Base-by-base conservation (phyloP, 2,113 vertebrate genomes). In the Thunnus maccoyii region DNA sequence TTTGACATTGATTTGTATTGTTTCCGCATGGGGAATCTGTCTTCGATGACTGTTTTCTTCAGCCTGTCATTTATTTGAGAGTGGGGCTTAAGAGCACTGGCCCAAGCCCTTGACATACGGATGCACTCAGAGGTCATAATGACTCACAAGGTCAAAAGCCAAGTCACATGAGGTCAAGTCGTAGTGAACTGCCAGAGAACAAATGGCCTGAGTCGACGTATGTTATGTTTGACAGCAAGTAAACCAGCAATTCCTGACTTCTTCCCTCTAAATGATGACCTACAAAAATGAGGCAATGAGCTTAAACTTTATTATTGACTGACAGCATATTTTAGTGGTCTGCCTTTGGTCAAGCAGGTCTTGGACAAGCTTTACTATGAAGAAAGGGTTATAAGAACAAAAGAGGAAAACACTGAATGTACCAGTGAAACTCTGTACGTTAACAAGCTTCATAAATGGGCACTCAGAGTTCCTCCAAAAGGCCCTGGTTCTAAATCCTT, bases 71-170 rank as follows among this genome's bases (percentile, higher is more conserved):
- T 92, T 78, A 89, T 70, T 78, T 76, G 36, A 68, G 57, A 61
- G 18, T n/a, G 55, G 54, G 64, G 52, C 66, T 72, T 76, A 22
- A 82, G 80, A 81, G 70, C 69, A 80, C 50, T 57, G 22, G 50
- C 50, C 69, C 36, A 30, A 50, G 55, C 77, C 73, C 65, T 72
- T 86, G 85, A 89, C 88, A 78, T 60, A 67, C 20, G 64, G 82
- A 90, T 60, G 46, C 82, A 88, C 85, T 76, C 63, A 72, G 77
- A 80, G 92, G 85, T 93, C 90, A 90, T 69, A 72, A 77, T 87
- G 90, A 87, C 90, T 90, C 84, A 91, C 51, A 82, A 79, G 91
- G 93, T 93, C 90, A 93, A 87, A 75, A 48, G 71, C 63, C 86
- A 70, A 91, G 80, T 81, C 78, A 75, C 76, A 61, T 3, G 4